A percentile compares a stretch with the other conserved stretches of the same genome.
phyloP scores from a whole-genome alignment of 2,113 vertebrate genomes.

The Globicephala melas region DNA sequence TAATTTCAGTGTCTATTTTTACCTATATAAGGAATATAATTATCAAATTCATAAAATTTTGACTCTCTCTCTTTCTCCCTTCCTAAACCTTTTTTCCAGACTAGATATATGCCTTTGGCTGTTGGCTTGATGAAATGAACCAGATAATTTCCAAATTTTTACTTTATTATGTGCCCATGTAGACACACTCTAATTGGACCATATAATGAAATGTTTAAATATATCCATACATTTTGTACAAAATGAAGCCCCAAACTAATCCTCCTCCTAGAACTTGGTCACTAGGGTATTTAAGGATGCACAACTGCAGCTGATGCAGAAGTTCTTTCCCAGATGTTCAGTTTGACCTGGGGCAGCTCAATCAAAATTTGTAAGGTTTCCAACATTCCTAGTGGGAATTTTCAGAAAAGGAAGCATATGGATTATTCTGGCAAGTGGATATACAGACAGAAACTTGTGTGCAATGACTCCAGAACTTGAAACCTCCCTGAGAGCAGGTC shows the following conservation, averaged over 20 bases:
- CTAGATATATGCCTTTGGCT: slow-evolving; percentile 34
- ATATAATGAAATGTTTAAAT: slow-evolving; percentile 76
- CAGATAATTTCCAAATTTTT: slow-evolving; percentile 56
- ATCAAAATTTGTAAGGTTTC: slow-evolving; percentile 84
- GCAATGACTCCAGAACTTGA: slow-evolving; percentile 43
- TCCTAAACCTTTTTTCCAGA: neutral
- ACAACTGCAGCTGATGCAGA: slow-evolving; percentile 77
- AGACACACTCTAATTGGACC: slow-evolving; percentile 38
- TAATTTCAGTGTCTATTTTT: neutral
- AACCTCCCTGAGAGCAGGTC: slow-evolving; percentile 47
- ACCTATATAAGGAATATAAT: neutral
- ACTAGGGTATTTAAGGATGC: slow-evolving; percentile 81
- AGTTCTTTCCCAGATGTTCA: slow-evolving; percentile 85
- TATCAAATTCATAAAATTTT: neutral
- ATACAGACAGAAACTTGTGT: slow-evolving; percentile 26
- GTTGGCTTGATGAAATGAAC: slow-evolving; percentile 54
- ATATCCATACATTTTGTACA: slow-evolving; percentile 71
- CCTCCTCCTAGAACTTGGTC: slow-evolving; percentile 72
- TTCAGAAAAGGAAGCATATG: slow-evolving; percentile 82
- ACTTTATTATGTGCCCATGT: slow-evolving; percentile 22
- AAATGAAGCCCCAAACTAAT: slow-evolving; percentile 67
- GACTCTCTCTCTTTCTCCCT: neutral
- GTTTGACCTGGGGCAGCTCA: slow-evolving; percentile 84
- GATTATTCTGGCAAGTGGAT: slow-evolving; percentile 79
- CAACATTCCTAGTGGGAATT: slow-evolving; percentile 81